Evolutionary conservation across 2,113 vertebrate species (phyloP).

Genomic region (Rana temporaria): DNA sequence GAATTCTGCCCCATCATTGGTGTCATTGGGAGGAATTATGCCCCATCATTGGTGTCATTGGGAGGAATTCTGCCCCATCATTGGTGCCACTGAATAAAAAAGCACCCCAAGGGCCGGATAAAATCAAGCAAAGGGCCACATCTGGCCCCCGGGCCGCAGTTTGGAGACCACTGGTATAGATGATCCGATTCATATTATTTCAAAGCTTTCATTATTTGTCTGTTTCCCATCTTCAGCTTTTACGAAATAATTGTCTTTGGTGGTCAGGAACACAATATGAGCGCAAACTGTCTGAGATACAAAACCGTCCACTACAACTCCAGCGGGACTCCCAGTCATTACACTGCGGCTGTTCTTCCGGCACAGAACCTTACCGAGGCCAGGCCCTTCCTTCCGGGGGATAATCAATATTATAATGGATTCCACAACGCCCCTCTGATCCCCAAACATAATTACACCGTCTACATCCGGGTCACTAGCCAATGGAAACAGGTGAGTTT

Average conservation of each 20-base stretch:
- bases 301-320: not conserved
- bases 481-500: slow-evolving; percentile 42
- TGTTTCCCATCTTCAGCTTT: not conserved
- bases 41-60: no score
- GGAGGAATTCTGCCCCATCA: no score
- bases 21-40: no score
- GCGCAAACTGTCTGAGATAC: not conserved
- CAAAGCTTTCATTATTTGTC: no score
- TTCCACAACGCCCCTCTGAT: slow-evolving; percentile 31
- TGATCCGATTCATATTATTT: no score
- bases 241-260: slow-evolving; percentile 34
- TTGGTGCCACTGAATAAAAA: no score
- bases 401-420: not conserved
- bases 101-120: no score
- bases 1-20: no score
- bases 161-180: no score
- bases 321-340: not conserved
- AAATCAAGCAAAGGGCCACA: no score
- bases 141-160: no score
- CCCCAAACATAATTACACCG: not conserved
- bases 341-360: slow-evolving; percentile 22
- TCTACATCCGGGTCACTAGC: slow-evolving; percentile 22
- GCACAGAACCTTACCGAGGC: not conserved
- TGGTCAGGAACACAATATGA: not conserved
- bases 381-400: not conserved